Evolutionary conservation across 1,140 invertebrate species (phyloP).

Genomic region (Anastrepha obliqua): DNA sequence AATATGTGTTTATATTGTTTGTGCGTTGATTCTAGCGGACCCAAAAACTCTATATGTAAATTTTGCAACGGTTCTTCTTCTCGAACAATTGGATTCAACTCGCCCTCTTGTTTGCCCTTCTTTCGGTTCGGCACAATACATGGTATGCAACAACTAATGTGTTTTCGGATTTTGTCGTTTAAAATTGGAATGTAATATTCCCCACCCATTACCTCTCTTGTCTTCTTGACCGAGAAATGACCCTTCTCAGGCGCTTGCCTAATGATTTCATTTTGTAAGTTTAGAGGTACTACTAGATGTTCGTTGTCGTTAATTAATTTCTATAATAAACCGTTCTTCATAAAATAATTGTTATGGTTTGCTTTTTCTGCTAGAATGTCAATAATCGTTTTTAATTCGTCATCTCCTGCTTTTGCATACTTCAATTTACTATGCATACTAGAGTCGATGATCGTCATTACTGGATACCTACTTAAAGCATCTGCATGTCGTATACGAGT

Average conservation of each 20-base stretch:
- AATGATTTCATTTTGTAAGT: slow-evolving; percentile 53
- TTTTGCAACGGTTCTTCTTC: slow-evolving; percentile 59
- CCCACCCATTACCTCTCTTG: slow-evolving; percentile 24
- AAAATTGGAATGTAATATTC: slow-evolving; percentile 53
- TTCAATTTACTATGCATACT: too few species aligned
- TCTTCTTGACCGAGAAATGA: slow-evolving; percentile 52
- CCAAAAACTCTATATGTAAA: slow-evolving; percentile 60
- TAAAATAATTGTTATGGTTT: slow-evolving; percentile 42
- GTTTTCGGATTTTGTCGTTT: slow-evolving; percentile 59
- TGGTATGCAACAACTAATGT: slow-evolving; percentile 66
- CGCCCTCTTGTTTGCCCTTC: slow-evolving; percentile 71
- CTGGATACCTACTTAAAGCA: too few species aligned
- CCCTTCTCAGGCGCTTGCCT: slow-evolving; percentile 30
- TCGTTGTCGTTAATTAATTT: slow-evolving; percentile 46
- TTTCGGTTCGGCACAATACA: slow-evolving; percentile 67
- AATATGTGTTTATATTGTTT: slow-evolving; percentile 74
- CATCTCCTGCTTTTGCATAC: too few species aligned
- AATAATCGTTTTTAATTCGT: too few species aligned
- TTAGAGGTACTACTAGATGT: slow-evolving; percentile 46
- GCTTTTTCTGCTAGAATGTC: slow-evolving; percentile 12
- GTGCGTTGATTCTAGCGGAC: slow-evolving; percentile 67
- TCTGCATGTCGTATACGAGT: too few species aligned
- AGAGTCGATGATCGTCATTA: too few species aligned
- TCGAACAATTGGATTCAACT: slow-evolving; percentile 67
- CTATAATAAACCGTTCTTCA: slow-evolving; percentile 57